Conservation (phyloP, 2,888 invertebrate species). For the Hypena proboscidalis region DNA sequence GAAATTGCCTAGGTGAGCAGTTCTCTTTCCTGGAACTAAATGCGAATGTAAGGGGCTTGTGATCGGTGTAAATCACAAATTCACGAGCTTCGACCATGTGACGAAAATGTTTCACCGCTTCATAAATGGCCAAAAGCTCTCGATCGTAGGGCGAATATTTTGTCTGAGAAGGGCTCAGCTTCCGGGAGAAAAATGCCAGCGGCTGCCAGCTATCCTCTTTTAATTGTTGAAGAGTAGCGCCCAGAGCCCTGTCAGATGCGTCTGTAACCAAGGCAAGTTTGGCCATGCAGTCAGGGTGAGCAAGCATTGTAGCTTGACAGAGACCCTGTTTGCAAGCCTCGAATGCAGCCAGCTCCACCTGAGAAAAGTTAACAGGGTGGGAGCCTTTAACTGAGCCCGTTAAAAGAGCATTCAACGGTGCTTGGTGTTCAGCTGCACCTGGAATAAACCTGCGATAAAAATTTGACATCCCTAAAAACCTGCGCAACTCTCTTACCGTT, state of each 20-base stretch:
- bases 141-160: slow-evolving; percentile 18
- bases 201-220: slow-evolving; percentile 5
- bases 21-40: slow-evolving; percentile 4
- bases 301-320: not conserved
- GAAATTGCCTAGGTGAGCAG: slow-evolving; percentile 4
- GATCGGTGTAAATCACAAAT: slow-evolving; percentile 15
- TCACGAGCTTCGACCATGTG: slow-evolving; percentile 11
- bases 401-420: not conserved
- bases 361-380: not conserved
- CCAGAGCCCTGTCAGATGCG: slow-evolving; percentile 9
- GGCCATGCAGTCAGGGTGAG: not conserved
- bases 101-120: slow-evolving; percentile 12
- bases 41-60: slow-evolving; percentile 14
- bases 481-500: too few species aligned
- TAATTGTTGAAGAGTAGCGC: slow-evolving; percentile 9
- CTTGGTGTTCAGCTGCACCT: not conserved
- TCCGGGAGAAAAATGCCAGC: slow-evolving; percentile 11
- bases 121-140: slow-evolving; percentile 15
- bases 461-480: too few species aligned
- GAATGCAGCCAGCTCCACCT: not conserved
- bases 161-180: slow-evolving; percentile 7
- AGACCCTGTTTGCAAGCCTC: not conserved
- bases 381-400: not conserved
- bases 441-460: too few species aligned
- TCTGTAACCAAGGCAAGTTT: not conserved